Conservation (phyloP, 2,888 invertebrate species). For the Lagria hirta region DNA sequence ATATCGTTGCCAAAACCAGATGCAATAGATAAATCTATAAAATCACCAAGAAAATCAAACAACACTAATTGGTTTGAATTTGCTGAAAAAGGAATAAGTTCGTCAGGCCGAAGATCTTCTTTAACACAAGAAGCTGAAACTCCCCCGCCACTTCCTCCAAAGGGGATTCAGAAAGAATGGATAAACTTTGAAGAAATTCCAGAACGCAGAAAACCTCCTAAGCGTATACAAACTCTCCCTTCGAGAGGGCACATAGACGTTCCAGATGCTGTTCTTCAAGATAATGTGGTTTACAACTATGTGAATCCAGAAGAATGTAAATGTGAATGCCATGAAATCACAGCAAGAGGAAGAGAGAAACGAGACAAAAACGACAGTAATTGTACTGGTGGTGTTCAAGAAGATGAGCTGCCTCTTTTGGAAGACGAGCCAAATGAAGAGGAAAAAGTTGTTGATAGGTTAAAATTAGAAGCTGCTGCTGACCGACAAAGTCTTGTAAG, state of each 20-base stretch:
- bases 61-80: slow-evolving; percentile 61
- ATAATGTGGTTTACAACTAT: slow-evolving; percentile 67
- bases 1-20: slow-evolving; percentile 62
- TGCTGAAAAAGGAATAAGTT: slow-evolving; percentile 62
- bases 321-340: slow-evolving; percentile 78
- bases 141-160: slow-evolving; percentile 56
- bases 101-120: slow-evolving; percentile 46
- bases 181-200: slow-evolving; percentile 86
- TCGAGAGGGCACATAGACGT: slow-evolving; percentile 56
- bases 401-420: slow-evolving; percentile 58
- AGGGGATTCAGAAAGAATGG: slow-evolving; percentile 64
- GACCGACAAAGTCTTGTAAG: slow-evolving; percentile 53
- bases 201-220: slow-evolving; percentile 77
- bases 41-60: slow-evolving; percentile 57
- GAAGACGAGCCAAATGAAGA: slow-evolving; percentile 52
- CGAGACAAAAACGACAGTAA: slow-evolving; percentile 17
- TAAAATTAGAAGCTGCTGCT: slow-evolving; percentile 44
- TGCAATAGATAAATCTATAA: slow-evolving; percentile 49
- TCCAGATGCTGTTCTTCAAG: slow-evolving; percentile 51
- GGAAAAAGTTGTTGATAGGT: slow-evolving; percentile 43
- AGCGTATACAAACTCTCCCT: slow-evolving; percentile 80
- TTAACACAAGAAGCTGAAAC: slow-evolving; percentile 39
- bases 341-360: slow-evolving; percentile 45
- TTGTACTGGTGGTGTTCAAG: slow-evolving; percentile 43
- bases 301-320: slow-evolving; percentile 86